Base-by-base conservation (phyloP, 2,113 vertebrate genomes). In the Bostrychus sinensis region DNA sequence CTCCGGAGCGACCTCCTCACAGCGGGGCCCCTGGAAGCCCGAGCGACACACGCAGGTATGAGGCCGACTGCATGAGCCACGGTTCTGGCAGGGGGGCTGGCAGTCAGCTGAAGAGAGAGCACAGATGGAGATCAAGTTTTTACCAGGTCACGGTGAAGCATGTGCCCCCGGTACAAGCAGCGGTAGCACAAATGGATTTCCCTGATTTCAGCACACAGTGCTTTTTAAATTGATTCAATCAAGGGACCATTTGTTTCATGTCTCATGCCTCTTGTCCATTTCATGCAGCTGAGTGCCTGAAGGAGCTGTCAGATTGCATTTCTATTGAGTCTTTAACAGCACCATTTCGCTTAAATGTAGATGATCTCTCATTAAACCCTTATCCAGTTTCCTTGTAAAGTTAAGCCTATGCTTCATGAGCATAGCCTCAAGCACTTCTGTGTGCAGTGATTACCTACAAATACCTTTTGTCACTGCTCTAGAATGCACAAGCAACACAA, bases 31-130 rank as follows among this genome's bases (percentile, higher is more conserved):
- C 81, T 91, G 90, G 85, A 91, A 93, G 39, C 92, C 92, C 0
- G 92, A 92, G 71, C 92, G 91, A 57, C 92, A 93, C 72, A 93
- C 91, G 1, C 92, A 93, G 66, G 90, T 92, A 70, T 93, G 90
- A 7, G 92, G 92, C 2, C 92, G 88, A 60, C 91, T 92, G 81
- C 92, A 93, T 57, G 92, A 93, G 68, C 92, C 92, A 1, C 92
- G 89, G 86, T 93, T 93, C 86, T 91, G 89, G 80, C 92, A 93
- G 57, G 90, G 91, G 38, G 92, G 92, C 70, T 91, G 88, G 83
- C 92, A 93, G 75, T 93, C 91, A 58, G 92, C 92, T 93, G 86
- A 73, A 81, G 66, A 74, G 60, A 80, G 61, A 84, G 69, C 59
- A 80, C 71, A 86, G 75, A 86, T 70, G 67, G 59, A 76, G 62